Percentiles rank a stretch among this genome's conserved stretches.
Conservation (phyloP, 2,888 invertebrate genomes). For the Pardosa pseudoannulata region DNA sequence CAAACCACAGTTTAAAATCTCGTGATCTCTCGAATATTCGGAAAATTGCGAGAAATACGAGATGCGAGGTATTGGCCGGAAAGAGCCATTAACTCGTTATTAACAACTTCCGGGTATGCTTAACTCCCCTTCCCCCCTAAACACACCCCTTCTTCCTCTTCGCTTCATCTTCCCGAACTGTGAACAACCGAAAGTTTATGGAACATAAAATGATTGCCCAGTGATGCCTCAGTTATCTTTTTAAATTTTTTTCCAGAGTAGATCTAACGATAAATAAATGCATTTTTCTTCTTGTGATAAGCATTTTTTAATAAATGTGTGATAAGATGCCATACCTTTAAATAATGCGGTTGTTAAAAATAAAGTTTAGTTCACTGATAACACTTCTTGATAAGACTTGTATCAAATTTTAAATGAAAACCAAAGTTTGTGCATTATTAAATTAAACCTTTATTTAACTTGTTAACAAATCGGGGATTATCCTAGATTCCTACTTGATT, state of each 20-base stretch:
- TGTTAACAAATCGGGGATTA: too few relatives aligned
- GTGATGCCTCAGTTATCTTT: background rate
- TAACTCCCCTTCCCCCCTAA: background rate
- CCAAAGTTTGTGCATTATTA: too few relatives aligned
- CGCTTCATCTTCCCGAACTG: background rate
- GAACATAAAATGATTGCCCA: background rate
- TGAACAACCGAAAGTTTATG: background rate
- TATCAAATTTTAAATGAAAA: too few relatives aligned
- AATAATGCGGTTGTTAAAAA: too few relatives aligned
- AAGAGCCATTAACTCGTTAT: slow-evolving; percentile 19
- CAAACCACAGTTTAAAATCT: background rate
- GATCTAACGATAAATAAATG: background rate
- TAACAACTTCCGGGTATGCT: slow-evolving; percentile 8
- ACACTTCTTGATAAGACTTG: too few relatives aligned
- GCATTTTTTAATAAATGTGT: background rate
- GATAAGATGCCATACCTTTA: too few relatives aligned
- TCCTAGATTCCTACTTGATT: too few relatives aligned
- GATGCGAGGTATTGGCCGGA: background rate
- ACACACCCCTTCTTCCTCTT: too few relatives aligned
- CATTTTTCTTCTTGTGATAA: background rate
- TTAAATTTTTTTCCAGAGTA: too few relatives aligned
- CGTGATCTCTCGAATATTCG: background rate
- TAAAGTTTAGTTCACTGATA: too few relatives aligned
- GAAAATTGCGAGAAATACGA: background rate
- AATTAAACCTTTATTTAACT: too few relatives aligned